Conservation (phyloP, 2,113 vertebrate genomes). For the Eurypyga helias region DNA sequence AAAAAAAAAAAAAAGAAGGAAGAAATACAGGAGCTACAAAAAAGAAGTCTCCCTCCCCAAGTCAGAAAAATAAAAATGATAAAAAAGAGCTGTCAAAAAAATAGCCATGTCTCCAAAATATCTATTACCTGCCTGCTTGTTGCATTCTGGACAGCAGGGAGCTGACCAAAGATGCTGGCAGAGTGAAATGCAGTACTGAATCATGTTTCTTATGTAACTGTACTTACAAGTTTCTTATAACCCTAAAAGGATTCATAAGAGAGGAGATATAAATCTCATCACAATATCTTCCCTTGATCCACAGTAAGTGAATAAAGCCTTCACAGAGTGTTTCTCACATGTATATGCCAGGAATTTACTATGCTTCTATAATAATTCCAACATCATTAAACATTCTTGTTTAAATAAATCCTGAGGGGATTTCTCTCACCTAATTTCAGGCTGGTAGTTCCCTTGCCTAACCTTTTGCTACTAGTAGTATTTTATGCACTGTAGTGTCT, state of each 20-base stretch:
- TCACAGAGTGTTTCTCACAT: background rate
- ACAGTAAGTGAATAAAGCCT: background rate
- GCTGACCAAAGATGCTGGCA: background rate
- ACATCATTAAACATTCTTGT: background rate
- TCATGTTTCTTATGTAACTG: background rate
- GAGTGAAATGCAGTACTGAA: background rate
- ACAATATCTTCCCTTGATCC: background rate
- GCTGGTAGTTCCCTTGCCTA: background rate
- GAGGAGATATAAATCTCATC: background rate
- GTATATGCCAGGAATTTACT: background rate
- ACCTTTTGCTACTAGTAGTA: background rate
- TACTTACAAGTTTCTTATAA: background rate
- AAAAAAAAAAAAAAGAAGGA: background rate
- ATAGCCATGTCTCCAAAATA: background rate
- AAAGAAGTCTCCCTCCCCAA: fast-evolving
- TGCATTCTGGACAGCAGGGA: background rate
- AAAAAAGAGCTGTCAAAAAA: background rate
- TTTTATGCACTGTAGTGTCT: background rate
- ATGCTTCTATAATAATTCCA: background rate
- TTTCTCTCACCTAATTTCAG: background rate
- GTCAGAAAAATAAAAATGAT: background rate
- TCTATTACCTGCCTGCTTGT: background rate
- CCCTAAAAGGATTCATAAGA: background rate
- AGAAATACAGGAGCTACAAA: background rate
- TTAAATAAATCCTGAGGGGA: background rate